These are phyloP conservation scores for Coleophora deauratella DNA, from an alignment of 2,888 invertebrate genomes.

Conservation along the genomic window DNA sequence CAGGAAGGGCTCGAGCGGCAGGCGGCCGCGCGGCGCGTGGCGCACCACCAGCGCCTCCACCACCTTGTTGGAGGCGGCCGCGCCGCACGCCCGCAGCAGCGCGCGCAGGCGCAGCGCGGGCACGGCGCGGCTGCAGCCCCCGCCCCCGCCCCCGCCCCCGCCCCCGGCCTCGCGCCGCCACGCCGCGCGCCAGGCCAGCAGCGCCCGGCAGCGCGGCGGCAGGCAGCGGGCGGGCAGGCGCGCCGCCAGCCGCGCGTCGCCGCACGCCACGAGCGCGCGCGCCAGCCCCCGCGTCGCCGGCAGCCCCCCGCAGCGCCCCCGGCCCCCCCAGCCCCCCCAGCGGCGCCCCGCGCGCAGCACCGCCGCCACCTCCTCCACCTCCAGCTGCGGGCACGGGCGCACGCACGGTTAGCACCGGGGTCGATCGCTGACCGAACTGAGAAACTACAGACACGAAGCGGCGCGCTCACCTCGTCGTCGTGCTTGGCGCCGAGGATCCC, in stretches of 20 bases:
- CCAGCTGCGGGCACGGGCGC: not conserved
- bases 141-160: conserved; percentile 10
- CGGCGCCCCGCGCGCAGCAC: conserved; percentile 49
- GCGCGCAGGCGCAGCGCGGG: conserved; percentile 73
- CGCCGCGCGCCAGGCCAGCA: conserved; percentile 15
- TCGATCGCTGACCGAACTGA: too few species aligned
- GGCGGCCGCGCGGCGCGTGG: conserved; percentile 74
- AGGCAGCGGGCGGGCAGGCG: conserved; percentile 52
- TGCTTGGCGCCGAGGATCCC: not conserved
- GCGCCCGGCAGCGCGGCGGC: conserved; percentile 2
- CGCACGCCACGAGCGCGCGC: conserved; percentile 10
- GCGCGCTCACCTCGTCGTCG: not conserved
- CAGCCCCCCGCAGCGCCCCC: conserved; percentile 70
- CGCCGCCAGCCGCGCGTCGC: conserved; percentile 3
- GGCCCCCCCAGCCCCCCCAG: conserved; percentile 46
- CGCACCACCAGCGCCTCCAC: conserved; percentile 80
- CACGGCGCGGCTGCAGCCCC: conserved; percentile 13
- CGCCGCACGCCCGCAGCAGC: conserved; percentile 78
- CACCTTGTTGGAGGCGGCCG: conserved; percentile 80
- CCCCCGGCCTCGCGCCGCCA: conserved; percentile 1
- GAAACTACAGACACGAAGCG: not conserved
- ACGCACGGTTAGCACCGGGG: not conserved
- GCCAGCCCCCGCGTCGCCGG: too few species aligned
- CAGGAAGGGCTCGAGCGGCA: conserved; percentile 76
- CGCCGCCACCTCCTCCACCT: conserved; percentile 3